Evolutionary conservation across 2,888 invertebrate genomes (phyloP), one percentile per base, ranked within the genome.

Genomic region (Athalia circularis): DNA sequence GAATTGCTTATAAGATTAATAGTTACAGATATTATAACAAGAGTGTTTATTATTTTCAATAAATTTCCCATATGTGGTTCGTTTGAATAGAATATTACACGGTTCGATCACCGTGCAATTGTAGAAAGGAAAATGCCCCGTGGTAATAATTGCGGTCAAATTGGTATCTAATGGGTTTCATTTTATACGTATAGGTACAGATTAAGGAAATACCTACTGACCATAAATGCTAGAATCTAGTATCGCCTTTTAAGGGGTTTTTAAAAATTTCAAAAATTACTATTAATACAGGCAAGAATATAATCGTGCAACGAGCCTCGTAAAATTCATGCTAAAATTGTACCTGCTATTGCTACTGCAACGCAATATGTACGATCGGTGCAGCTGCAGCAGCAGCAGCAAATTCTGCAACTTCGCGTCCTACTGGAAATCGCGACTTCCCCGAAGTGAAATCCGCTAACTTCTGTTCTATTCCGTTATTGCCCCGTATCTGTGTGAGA

Each of bases 61-160:
- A 62, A 62, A n/a, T 62, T 9, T 7, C 9, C 62, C 15, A 13
- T 5, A 67, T 4, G 47, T n/a, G 50, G 29, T 15, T 9, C 67
- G 67, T 50, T 47, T 13, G 3, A 43, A 67, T 67, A n/a, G 9
- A 15, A 15, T 13, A 4, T 7, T 8, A 11, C 45, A 29, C 43
- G 4, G 47, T 68, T 11, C 29, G 54, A 54, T 54, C 6, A 43
- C 45, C 43, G 15, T 68, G 67, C 29, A 68, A 68, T 54, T 68
- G 68, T 54, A 29, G 68, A 68, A 68, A 68, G 52, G 15, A 68
- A 43, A 68, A 68, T 68, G 4, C 9, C 52, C 43, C 15, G 54
- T 54, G 68, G 43, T 29, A 68, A 68, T 68, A 68, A 68, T 68
- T 68, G 68, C 68, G 68, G 52, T 54, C 50, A 68, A 29, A 68